Evolutionary conservation across 2,113 vertebrate genomes (phyloP).

Genomic region (Apus apus): DNA sequence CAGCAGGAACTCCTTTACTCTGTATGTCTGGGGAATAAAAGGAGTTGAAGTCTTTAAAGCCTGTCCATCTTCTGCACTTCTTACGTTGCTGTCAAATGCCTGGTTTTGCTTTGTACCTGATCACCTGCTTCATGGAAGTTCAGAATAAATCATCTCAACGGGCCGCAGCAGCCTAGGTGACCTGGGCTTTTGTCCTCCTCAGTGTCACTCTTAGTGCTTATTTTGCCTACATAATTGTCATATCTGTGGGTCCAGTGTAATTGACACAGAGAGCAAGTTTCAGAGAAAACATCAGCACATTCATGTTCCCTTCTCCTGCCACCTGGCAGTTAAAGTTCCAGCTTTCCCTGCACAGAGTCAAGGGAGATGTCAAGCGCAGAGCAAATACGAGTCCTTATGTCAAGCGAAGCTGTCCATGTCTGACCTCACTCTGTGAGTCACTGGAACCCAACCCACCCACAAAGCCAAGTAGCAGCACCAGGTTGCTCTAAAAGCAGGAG

Average conservation of each 20-base stretch:
- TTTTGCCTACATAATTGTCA: not conserved
- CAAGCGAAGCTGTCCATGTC: not conserved
- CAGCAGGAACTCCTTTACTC: not conserved
- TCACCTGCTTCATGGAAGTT: not conserved
- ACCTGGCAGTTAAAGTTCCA: not conserved
- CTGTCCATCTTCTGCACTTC: not conserved
- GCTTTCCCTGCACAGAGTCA: not conserved
- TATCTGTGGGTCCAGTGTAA: not conserved
- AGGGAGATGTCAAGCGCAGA: not conserved
- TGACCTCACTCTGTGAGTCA: not conserved
- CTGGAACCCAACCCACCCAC: not conserved
- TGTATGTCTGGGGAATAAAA: fast-evolving
- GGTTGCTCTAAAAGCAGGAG: not conserved
- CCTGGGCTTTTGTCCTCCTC: not conserved
- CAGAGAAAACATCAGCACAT: not conserved
- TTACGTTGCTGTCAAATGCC: not conserved
- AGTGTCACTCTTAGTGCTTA: not conserved
- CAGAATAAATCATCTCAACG: not conserved
- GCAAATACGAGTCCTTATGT: not conserved
- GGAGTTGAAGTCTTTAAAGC: not conserved
- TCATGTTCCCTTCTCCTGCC: not conserved
- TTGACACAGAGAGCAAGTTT: not conserved
- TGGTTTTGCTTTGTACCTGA: not conserved
- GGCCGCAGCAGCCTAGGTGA: not conserved
- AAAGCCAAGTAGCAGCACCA: not conserved